Base-by-base conservation (phyloP, 2,888 invertebrate genomes). In the Athripsodes cinereus region DNA sequence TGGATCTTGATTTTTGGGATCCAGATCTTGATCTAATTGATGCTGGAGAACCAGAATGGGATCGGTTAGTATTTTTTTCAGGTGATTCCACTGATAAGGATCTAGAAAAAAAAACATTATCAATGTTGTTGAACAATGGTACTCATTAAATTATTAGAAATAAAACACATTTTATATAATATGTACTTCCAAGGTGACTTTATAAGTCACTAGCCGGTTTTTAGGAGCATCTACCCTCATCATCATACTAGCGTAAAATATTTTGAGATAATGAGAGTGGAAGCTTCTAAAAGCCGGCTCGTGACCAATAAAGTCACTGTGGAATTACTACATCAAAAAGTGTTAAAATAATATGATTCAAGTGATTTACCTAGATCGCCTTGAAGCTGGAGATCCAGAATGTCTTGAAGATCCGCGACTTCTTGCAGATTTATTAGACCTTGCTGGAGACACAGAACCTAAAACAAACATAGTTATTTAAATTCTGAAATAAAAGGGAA, bases 1-100 rank as follows among this genome's bases (percentile, higher is more conserved):
- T 64, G 53, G 69, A 68, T n/a, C 64, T 69, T 2, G 69, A 69
- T 51, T 68, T 66, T 49, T 65, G 66, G 2, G 70, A 70, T 20
- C 67, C 69, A 35, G 59, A 65, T 46, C 61, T 59, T 21, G 67
- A 67, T 49, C 65, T 63, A 13, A 34, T 44, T 13, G 53, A 57
- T 44, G 34, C 54, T n/a, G 47, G 58, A n/a, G 57, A 52, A 11
- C 59, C 59, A 2, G 58, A 53, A n/a, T 47, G 47, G 6, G 60
- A 51, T 50, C 55, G 34, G 49, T 55, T 54, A 35, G 26, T 22
- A 26, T 54, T 31, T 20, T 55, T 57, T 44, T 35, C 31, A n/a
- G 57, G 26, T 22, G 52, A 51, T 46, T 40, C 54, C 53, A 44
- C n/a, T n/a, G 60, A 60, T 11, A 53, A 50, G n/a, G 68, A 67